Base-by-base conservation (phyloP, 2,113 vertebrate species). In the Lasiurus borealis region DNA sequence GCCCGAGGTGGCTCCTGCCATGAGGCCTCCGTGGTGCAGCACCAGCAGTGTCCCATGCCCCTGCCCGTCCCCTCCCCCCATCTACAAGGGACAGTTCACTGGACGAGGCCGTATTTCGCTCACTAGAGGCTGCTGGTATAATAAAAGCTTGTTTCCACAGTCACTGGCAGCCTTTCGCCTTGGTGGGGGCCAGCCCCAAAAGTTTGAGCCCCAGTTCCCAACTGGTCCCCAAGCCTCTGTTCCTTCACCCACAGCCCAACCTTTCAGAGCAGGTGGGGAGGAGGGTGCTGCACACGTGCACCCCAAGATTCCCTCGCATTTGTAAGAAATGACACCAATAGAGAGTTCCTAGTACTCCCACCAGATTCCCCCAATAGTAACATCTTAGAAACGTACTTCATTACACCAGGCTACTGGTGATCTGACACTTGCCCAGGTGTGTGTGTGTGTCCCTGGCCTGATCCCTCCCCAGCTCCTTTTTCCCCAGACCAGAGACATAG, bases 121-220 rank as follows among this genome's bases (percentile, higher is more conserved):
- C 8, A 0, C 50, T 62, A 9, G 66, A 82, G 69, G 34, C 64
- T 0, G 8, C 46, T 75, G 69, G 57, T n/a, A 2, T 50, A 88
- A 91, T 73, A 91, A 94, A 90, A 66, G 85, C 40, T 92, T 6
- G 0, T 83, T 77, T 85, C 85, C 40, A 68, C 31, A 21, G 86
- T 93, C 73, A 54, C 14, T 6, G 64, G 27, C 6, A 6, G 80
- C 18, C 66, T 40, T 13, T 2, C 2, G 25, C 80, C 29, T 90
- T 1, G 44, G 27, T 0, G 18, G 9, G 36, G 34, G 5, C 2
- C 85, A 62, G 59, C 59, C 8, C 59, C 3, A 21, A 29, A 36
- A 31, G 18, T 34, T n/a, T 13, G 34, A 73, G 82, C 7, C 23
- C 18, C 14, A 4, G 25, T n/a, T 76, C 57, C 69, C 54, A 11